Percentiles rank a stretch among this genome's conserved stretches.
phyloP scores from a whole-genome alignment of 2,888 invertebrate species.

The Pomacea canaliculata region DNA sequence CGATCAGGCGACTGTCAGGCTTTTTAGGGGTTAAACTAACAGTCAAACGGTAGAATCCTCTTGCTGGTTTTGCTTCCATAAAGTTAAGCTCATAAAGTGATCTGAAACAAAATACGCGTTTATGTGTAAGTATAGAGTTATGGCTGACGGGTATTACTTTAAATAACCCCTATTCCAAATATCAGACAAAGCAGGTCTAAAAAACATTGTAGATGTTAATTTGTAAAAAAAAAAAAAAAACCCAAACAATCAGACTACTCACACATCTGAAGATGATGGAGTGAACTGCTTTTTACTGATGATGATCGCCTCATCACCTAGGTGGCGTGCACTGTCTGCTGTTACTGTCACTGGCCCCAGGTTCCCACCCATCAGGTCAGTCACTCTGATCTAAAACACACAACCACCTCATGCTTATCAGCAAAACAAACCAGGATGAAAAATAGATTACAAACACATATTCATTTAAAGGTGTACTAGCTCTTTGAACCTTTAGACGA shows the following conservation, averaged over 20 bases:
- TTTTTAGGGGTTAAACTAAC: conserved; percentile 79
- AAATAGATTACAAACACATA: too few relatives aligned
- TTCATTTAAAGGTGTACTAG: too few relatives aligned
- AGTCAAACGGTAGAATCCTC: conserved; percentile 87
- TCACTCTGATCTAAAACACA: conserved; percentile 65
- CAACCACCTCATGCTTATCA: neutral
- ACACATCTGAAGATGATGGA: conserved; percentile 59
- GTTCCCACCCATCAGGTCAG: conserved; percentile 72
- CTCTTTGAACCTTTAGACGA: neutral
- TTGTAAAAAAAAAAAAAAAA: too few relatives aligned
- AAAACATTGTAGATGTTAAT: neutral
- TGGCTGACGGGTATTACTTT: too few relatives aligned
- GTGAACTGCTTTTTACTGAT: conserved; percentile 76
- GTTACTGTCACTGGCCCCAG: conserved; percentile 78
- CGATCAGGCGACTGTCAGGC: conserved; percentile 74
- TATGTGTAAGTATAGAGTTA: too few relatives aligned
- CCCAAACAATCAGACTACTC: conserved; percentile 25
- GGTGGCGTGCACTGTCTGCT: conserved; percentile 82
- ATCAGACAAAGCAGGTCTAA: too few relatives aligned
- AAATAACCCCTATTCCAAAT: too few relatives aligned
- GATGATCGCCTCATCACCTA: conserved; percentile 82
- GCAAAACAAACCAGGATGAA: too few relatives aligned
- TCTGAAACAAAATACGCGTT: conserved; percentile 35
- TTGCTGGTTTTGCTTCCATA: conserved; percentile 81
- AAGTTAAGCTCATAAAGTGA: conserved; percentile 81